Evolutionary conservation across 2,888 invertebrate species (phyloP), one percentile per base, ranked within the genome.

Genomic region (Campopleginae sp.): DNA sequence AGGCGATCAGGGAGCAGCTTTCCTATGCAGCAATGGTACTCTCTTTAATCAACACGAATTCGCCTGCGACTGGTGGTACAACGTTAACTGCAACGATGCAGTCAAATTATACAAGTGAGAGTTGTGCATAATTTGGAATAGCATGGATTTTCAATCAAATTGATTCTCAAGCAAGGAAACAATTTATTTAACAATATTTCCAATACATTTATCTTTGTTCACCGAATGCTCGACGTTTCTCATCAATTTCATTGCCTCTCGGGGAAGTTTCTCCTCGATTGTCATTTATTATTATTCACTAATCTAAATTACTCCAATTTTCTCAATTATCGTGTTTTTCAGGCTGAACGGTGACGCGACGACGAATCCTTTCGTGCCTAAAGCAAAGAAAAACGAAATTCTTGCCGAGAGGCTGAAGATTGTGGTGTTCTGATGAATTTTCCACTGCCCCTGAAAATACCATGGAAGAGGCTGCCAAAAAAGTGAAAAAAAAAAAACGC

Each of bases 41-140:
- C 94, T 98, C 84, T 98, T 98, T 94, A 97, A 97, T 94, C 98
- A 98, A 91, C 95, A 96, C 86, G 96, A 97, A 92, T 98, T 98
- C 90, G 96, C 97, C 2, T 98, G 98, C 89, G 98, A 98, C 92
- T 98, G 98, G 98, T 98, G 98, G 98, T 97, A 97, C 95, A 98
- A 98, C 92, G 97, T 98, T 0, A 96, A 98, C 91, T 98, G 98
- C 89, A 95, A 96, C 5, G 95, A 96, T 84, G 97, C 98, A n/a
- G 95, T 95, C 3, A 94, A 95, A 48, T 95, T 96, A 85, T 98
- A 97, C 94, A 96, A 95, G 97, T 97, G 92, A 94, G 94, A n/a
- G n/a, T 44, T 14, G 12, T 27, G 27, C 12, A 27, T 27, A 4
- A 27, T 58, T 58, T 27, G 0, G n/a, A 46, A 76, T 51, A 38